These are phyloP conservation scores for Triplophysa siluroides DNA, from an alignment of 2,113 vertebrate genomes.

Conservation along the genomic window DNA sequence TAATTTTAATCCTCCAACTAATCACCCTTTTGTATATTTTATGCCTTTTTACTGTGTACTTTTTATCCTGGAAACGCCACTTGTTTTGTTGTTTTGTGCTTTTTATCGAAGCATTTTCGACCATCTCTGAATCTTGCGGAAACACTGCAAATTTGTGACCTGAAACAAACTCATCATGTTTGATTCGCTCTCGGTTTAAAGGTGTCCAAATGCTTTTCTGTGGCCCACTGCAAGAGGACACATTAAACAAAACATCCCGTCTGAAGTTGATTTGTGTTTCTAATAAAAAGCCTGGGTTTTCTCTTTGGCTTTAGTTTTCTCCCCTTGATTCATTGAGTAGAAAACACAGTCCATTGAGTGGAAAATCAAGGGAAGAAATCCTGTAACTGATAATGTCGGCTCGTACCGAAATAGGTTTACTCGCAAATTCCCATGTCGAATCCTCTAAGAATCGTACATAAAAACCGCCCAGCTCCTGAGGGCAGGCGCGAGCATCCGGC, in stretches of 20 bases:
- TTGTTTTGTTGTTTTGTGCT: no score
- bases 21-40: no score
- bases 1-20: no score
- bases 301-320: neutral
- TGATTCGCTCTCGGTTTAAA: no score
- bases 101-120: no score
- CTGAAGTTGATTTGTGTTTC: neutral
- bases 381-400: constrained; percentile 60
- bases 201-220: no score
- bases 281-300: constrained; percentile 1
- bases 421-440: constrained; percentile 64
- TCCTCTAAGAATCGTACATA: constrained; percentile 54
- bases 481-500: constrained; percentile 48
- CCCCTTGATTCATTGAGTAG: constrained; percentile 58
- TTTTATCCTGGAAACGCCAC: no score
- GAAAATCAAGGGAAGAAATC: constrained; percentile 59
- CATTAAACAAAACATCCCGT: neutral
- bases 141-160: no score
- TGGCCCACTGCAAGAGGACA: no score
- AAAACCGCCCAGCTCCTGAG: constrained; percentile 56
- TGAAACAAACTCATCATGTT: no score
- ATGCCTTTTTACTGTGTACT: no score
- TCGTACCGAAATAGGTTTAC: constrained; percentile 58
- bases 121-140: no score
- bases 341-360: constrained; percentile 62